A percentile compares a stretch with the other conserved stretches of the same genome.
phyloP scores from a whole-genome alignment of 1,140 invertebrate species.

The Dendrolimus kikuchii region DNA sequence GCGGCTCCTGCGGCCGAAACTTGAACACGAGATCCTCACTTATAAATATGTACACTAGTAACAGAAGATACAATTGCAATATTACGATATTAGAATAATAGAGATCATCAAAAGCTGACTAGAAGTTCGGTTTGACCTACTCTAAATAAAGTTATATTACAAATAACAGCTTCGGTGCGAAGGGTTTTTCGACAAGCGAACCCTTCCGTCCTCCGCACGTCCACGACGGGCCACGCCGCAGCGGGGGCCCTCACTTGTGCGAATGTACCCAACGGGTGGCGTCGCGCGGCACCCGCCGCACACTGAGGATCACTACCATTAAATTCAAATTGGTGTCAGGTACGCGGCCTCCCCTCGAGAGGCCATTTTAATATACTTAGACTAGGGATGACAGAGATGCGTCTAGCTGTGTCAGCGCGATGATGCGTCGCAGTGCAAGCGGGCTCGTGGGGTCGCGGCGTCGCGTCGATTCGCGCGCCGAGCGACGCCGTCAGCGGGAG shows the following conservation, averaged over 20 bases:
- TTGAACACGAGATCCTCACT: conserved; percentile 57
- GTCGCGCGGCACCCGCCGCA: conserved; percentile 13
- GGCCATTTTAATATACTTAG: conserved; percentile 46
- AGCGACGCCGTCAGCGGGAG: background rate
- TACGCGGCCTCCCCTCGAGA: conserved; percentile 49
- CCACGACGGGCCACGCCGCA: conserved; percentile 10
- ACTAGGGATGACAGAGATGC: conserved; percentile 45
- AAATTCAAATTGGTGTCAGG: conserved; percentile 59
- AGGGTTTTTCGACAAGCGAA: conserved; percentile 10
- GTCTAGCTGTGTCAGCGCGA: conserved; percentile 48
- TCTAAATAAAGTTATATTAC: conserved; percentile 32
- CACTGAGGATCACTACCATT: conserved; percentile 34
- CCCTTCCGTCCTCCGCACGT: conserved; percentile 8
- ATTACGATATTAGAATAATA: conserved; percentile 54
- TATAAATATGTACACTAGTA: conserved; percentile 44
- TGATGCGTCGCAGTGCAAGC: conserved; percentile 8
- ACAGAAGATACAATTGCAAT: conserved; percentile 45
- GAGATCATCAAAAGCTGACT: conserved; percentile 67
- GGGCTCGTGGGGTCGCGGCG: conserved; percentile 2
- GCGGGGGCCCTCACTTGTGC: conserved; percentile 48
- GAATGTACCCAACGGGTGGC: conserved; percentile 21
- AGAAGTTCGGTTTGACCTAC: conserved; percentile 58
- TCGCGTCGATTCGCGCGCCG: background rate
- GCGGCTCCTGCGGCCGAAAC: conserved; percentile 7
- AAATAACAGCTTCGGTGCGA: conserved; percentile 12